These are phyloP conservation scores for Ginglymostoma cirratum DNA, from an alignment of 2,113 vertebrate species.

Conservation along the genomic window DNA sequence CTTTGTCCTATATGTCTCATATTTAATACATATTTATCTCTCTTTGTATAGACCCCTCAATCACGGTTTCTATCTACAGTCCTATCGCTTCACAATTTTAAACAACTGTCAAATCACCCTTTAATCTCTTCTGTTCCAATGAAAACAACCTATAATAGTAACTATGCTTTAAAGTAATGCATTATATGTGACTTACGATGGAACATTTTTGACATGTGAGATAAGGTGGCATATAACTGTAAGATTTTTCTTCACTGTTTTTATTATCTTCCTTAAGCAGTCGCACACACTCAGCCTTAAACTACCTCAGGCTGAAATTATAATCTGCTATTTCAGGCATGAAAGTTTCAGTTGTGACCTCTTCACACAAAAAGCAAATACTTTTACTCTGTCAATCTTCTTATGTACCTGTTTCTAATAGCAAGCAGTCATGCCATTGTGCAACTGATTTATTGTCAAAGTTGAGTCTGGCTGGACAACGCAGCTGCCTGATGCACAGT, in stretches of 20 bases:
- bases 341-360: background rate
- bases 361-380: conserved; percentile 16
- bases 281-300: background rate
- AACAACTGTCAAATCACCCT: background rate
- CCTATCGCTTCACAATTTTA: background rate
- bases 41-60: background rate
- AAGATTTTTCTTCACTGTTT: background rate
- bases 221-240: conserved; percentile 25
- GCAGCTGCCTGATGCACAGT: background rate
- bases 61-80: conserved; percentile 24
- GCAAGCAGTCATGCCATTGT: background rate
- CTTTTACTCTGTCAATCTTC: background rate
- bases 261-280: conserved; percentile 9
- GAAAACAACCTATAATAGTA: background rate
- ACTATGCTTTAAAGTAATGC: conserved; percentile 21
- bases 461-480: background rate
- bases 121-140: background rate
- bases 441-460: background rate
- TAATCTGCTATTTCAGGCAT: conserved; percentile 12
- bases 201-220: background rate
- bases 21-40: conserved; percentile 2
- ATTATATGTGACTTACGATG: background rate
- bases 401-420: background rate
- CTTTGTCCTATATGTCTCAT: background rate
- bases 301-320: conserved; percentile 10